Conservation (phyloP, 2,888 invertebrate genomes). For the Phania funesta region DNA sequence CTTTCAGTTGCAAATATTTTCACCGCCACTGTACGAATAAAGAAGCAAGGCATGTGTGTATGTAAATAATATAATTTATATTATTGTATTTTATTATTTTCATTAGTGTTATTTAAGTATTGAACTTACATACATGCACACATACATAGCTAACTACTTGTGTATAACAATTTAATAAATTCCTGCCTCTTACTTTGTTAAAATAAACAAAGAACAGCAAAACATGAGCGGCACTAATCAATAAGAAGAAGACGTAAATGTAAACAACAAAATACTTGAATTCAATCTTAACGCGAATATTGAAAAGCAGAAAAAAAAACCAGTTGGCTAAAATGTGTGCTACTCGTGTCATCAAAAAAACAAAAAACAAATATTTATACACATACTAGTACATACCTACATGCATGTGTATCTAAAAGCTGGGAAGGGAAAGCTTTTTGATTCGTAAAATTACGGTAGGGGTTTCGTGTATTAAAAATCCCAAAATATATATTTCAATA, state of each 20-base stretch:
- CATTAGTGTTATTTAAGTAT: too few relatives aligned
- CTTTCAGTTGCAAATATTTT: too few relatives aligned
- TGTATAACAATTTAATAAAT: not conserved
- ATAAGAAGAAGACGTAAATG: slow-evolving; percentile 18
- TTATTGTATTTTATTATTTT: too few relatives aligned
- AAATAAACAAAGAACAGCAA: slow-evolving; percentile 15
- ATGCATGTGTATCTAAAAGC: slow-evolving; percentile 6
- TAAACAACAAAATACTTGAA: not conserved
- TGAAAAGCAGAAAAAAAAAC: not conserved
- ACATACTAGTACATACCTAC: not conserved
- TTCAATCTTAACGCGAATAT: not conserved
- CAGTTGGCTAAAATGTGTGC: not conserved
- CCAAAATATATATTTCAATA: too few relatives aligned
- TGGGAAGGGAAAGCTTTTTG: slow-evolving; percentile 11
- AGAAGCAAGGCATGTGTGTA: too few relatives aligned
- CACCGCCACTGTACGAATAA: too few relatives aligned
- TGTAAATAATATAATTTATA: too few relatives aligned
- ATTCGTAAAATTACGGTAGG: too few relatives aligned
- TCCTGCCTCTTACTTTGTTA: not conserved
- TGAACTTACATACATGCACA: too few relatives aligned
- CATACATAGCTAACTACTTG: too few relatives aligned
- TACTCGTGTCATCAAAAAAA: not conserved
- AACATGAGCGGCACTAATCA: not conserved
- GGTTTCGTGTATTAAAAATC: too few relatives aligned
- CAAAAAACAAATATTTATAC: too few relatives aligned